These are phyloP conservation scores for Clepsis dumicolana DNA, from an alignment of 2,888 invertebrate species.

Conservation along the genomic window DNA sequence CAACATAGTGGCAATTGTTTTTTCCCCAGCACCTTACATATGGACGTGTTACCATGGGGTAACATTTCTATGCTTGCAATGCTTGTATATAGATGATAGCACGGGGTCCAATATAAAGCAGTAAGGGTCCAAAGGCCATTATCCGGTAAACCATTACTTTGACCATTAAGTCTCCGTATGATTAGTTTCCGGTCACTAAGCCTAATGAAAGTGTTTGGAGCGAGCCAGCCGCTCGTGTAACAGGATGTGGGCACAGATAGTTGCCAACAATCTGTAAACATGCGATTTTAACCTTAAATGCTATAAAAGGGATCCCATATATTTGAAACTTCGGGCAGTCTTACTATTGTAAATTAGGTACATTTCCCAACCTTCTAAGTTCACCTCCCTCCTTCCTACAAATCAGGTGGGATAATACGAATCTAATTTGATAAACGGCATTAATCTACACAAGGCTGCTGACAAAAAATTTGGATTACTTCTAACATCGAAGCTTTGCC, in stretches of 20 bases:
- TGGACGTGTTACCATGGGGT: neutral
- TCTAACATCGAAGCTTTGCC: too few species aligned
- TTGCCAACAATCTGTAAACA: conserved; percentile 16
- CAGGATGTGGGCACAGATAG: conserved; percentile 2
- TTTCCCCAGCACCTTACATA: neutral
- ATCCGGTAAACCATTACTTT: conserved; percentile 23
- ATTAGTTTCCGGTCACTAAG: conserved; percentile 26
- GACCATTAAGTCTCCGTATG: conserved; percentile 17
- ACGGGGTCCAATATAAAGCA: neutral
- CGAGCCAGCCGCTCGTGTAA: conserved; percentile 16
- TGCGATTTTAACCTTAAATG: neutral
- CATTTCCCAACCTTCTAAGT: too few species aligned
- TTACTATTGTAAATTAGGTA: too few species aligned
- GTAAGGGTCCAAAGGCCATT: neutral
- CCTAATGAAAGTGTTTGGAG: conserved; percentile 23
- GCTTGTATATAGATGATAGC: neutral
- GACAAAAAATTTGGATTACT: too few species aligned
- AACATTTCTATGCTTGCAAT: too few species aligned
- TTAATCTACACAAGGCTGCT: too few species aligned
- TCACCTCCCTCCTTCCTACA: too few species aligned
- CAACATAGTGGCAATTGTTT: neutral
- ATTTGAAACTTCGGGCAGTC: too few species aligned
- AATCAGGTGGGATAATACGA: too few species aligned
- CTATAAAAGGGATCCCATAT: neutral
- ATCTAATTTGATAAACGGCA: too few species aligned